phyloP scores from a whole-genome alignment of 2,113 vertebrate species.

The Peromyscus leucopus region DNA sequence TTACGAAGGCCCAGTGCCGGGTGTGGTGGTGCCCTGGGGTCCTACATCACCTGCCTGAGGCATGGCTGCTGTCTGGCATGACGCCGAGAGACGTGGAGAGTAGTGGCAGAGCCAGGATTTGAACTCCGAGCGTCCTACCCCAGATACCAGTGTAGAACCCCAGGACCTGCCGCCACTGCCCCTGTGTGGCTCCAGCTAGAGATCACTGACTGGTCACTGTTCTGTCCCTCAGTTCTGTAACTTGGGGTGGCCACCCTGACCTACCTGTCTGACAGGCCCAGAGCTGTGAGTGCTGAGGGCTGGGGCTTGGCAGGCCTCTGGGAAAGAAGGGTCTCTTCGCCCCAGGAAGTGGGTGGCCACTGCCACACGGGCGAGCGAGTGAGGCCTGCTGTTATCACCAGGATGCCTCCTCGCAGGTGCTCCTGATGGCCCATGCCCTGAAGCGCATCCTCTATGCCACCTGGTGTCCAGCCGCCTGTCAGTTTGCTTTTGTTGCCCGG shows the following conservation, averaged over 20 bases:
- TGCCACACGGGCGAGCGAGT: background rate
- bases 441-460: conserved; percentile 93
- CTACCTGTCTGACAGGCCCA: background rate
- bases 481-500: conserved; percentile 96
- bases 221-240: background rate
- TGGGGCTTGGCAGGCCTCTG: background rate
- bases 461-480: conserved; percentile 86
- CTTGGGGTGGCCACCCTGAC: accelerated
- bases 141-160: background rate
- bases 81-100: background rate
- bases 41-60: background rate
- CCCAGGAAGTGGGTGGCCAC: background rate
- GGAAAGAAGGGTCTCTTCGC: background rate
- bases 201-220: accelerated
- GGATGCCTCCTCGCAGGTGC: conserved; percentile 85
- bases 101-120: background rate
- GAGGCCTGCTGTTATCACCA: background rate
- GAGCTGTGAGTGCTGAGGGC: background rate
- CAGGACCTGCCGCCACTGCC: background rate
- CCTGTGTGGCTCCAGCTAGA: background rate
- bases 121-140: background rate
- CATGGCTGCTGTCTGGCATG: background rate
- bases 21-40: background rate
- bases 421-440: conserved; percentile 97
- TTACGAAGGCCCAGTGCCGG: background rate